Evolutionary conservation across 2,888 invertebrate species (phyloP).

Genomic region (Villa cingulata): DNA sequence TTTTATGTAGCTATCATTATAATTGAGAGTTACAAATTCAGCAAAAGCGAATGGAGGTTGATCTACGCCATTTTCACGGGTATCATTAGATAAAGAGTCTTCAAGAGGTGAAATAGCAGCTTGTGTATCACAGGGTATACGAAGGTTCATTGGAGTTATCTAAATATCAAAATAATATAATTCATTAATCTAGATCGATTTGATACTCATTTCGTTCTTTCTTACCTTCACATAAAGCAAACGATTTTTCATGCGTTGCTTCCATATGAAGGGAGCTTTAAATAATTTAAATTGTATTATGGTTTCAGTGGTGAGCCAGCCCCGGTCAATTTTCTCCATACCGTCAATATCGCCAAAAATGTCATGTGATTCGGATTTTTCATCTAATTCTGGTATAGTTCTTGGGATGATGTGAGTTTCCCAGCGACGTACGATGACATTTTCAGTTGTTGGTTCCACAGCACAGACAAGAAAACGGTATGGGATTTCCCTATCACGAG

Average conservation of each 20-base stretch:
- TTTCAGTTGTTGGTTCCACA: conserved; percentile 41
- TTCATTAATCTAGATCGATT: background rate
- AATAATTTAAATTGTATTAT: conserved; percentile 71
- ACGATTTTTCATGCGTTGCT: conserved; percentile 53
- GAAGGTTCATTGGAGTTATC: conserved; percentile 58
- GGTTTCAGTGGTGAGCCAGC: conserved; percentile 77
- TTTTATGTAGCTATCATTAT: conserved; percentile 49
- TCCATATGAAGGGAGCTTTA: conserved; percentile 64
- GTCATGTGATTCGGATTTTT: conserved; percentile 32
- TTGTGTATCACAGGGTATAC: conserved; percentile 33
- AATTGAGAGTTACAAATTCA: conserved; percentile 54
- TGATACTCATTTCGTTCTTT: background rate
- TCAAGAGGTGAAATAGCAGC: conserved; percentile 36
- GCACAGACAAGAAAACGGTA: conserved; percentile 68
- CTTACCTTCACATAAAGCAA: conserved; percentile 53
- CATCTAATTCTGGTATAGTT: conserved; percentile 39
- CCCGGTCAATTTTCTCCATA: conserved; percentile 49
- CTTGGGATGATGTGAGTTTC: conserved; percentile 64
- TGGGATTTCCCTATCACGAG: conserved; percentile 49
- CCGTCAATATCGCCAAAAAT: conserved; percentile 54
- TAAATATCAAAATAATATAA: conserved; percentile 14
- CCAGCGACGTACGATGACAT: conserved; percentile 58
- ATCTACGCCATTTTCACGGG: conserved; percentile 42
- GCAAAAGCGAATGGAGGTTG: conserved; percentile 39
- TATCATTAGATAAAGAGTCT: conserved; percentile 50